Evolutionary conservation across 2,888 invertebrate species (phyloP).

Genomic region (Synanthedon vespiformis): DNA sequence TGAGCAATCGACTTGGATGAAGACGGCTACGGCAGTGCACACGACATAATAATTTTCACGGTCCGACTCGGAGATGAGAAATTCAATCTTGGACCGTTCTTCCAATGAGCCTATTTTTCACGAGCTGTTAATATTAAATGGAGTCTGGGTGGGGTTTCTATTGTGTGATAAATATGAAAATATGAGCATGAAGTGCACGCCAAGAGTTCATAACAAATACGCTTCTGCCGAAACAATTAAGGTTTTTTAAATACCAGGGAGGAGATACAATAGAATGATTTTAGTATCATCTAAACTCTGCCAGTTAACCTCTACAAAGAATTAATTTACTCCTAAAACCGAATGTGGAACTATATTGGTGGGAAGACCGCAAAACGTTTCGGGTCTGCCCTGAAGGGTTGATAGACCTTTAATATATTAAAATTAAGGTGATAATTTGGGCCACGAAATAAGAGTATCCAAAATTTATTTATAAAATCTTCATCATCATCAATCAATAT

Average conservation of each 20-base stretch:
- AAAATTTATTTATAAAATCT: too few relatives aligned
- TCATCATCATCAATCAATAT: too few relatives aligned
- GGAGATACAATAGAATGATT: too few relatives aligned
- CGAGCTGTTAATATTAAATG: not conserved
- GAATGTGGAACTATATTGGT: not conserved
- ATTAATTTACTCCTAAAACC: slow-evolving; percentile 14
- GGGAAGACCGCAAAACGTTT: slow-evolving; percentile 20
- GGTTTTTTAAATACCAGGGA: too few relatives aligned
- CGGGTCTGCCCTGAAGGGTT: slow-evolving; percentile 13
- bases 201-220: too few relatives aligned
- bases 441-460: slow-evolving; percentile 7
- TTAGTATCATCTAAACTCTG: too few relatives aligned
- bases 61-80: slow-evolving; percentile 39
- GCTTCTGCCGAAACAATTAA: too few relatives aligned
- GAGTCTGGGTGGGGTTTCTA: not conserved
- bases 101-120: slow-evolving; percentile 3
- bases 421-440: slow-evolving; percentile 11
- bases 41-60: slow-evolving; percentile 61
- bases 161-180: too few relatives aligned
- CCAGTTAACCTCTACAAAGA: slow-evolving; percentile 6
- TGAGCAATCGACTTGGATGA: slow-evolving; percentile 59
- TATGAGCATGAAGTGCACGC: too few relatives aligned
- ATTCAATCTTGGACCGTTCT: slow-evolving; percentile 30
- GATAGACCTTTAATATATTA: slow-evolving; percentile 14
- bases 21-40: slow-evolving; percentile 41